phyloP scores from a whole-genome alignment of 1,140 invertebrate genomes.

The Drosophila lini region DNA sequence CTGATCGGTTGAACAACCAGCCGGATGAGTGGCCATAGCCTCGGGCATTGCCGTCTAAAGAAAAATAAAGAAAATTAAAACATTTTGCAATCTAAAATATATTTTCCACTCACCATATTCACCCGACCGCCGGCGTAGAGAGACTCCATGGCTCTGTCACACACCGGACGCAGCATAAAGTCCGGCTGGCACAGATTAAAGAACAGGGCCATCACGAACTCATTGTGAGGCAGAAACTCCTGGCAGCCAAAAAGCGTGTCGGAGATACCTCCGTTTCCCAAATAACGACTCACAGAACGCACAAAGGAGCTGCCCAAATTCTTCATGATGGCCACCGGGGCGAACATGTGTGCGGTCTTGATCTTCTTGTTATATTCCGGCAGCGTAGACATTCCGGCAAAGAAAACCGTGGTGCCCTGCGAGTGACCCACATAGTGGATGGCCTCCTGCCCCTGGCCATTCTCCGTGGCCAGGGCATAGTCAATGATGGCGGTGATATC shows the following conservation, averaged over 20 bases:
- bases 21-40: slow-evolving; percentile 84
- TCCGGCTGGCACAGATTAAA: slow-evolving; percentile 85
- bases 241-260: slow-evolving; percentile 83
- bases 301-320: slow-evolving; percentile 74
- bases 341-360: slow-evolving; percentile 85
- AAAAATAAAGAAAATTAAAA: background rate
- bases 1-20: slow-evolving; percentile 85
- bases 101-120: slow-evolving; percentile 50
- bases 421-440: slow-evolving; percentile 89
- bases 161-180: slow-evolving; percentile 52
- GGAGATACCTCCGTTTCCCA: slow-evolving; percentile 71
- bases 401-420: slow-evolving; percentile 86
- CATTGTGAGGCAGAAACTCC: slow-evolving; percentile 70
- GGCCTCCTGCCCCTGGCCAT: slow-evolving; percentile 84
- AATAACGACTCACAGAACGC: slow-evolving; percentile 56
- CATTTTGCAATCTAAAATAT: background rate
- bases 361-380: slow-evolving; percentile 87
- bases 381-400: slow-evolving; percentile 85
- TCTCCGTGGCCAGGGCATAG: slow-evolving; percentile 86
- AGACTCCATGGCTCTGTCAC: slow-evolving; percentile 1
- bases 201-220: slow-evolving; percentile 49
- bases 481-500: slow-evolving; percentile 90
- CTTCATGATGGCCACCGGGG: slow-evolving; percentile 86
- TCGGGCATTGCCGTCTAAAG: slow-evolving; percentile 82
- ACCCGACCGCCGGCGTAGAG: slow-evolving; percentile 32